Conservation (phyloP, 2,797 vertebrate species). For the Onychomys arenicola region DNA sequence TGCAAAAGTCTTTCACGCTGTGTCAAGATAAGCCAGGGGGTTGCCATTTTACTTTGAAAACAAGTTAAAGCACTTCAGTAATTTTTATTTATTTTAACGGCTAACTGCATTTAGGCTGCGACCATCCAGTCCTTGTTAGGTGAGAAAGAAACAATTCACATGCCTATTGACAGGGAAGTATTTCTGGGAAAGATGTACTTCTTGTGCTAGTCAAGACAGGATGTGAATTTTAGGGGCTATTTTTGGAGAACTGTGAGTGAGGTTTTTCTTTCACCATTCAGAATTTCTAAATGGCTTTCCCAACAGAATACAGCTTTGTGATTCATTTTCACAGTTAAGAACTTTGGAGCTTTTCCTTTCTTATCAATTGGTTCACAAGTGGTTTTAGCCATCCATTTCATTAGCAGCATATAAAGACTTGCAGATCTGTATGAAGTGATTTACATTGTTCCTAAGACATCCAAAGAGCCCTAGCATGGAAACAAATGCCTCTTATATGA, state of each 20-base stretch:
- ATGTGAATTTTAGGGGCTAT: neutral
- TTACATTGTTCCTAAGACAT: neutral
- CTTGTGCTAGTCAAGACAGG: neutral
- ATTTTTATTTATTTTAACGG: neutral
- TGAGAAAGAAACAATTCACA: neutral
- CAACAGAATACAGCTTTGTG: conserved; percentile 9
- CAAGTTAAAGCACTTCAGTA: neutral
- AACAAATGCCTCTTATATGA: neutral
- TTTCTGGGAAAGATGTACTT: neutral
- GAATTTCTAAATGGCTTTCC: conserved; percentile 46
- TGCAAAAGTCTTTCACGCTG: neutral
- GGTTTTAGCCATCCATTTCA: conserved; percentile 35
- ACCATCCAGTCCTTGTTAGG: neutral
- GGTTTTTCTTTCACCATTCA: conserved; percentile 44
- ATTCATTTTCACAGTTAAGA: conserved; percentile 54
- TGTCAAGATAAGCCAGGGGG: neutral
- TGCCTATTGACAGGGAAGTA: neutral
- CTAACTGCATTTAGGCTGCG: neutral
- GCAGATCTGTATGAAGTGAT: neutral
- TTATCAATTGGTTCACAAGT: neutral
- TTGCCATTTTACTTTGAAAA: conserved; percentile 40
- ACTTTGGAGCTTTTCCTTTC: conserved; percentile 4
- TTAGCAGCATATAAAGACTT: neutral
- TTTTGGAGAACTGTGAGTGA: conserved; percentile 27
- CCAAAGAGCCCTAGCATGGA: conserved; percentile 23